phyloP scores from a whole-genome alignment of 2,888 invertebrate species.

The Trachelus iudaicus region DNA sequence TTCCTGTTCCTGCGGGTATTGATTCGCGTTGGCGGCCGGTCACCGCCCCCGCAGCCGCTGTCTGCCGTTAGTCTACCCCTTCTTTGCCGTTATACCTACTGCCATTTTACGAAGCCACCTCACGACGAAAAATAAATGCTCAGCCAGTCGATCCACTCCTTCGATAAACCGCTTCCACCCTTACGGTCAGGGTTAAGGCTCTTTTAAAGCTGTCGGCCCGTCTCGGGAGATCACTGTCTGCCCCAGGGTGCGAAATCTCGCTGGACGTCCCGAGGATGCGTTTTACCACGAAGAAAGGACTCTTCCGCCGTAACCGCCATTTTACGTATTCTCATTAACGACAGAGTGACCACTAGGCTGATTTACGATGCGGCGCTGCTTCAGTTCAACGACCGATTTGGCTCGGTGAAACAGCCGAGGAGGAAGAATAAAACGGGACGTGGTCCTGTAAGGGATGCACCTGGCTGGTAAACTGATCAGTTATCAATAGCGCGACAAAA shows the following conservation, averaged over 20 bases:
- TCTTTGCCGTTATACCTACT: conserved; percentile 33
- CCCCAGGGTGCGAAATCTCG: neutral
- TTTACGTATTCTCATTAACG: neutral
- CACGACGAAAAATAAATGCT: neutral
- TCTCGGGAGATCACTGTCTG: neutral
- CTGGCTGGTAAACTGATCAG: neutral
- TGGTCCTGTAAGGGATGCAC: neutral
- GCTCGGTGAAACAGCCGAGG: neutral
- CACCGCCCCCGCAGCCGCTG: conserved; percentile 64
- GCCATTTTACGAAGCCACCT: conserved; percentile 18
- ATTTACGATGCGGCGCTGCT: neutral
- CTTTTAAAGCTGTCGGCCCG: neutral
- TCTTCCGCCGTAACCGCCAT: too few relatives aligned
- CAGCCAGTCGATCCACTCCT: neutral
- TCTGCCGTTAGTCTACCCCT: conserved; percentile 63
- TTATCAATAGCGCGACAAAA: conserved; percentile 38
- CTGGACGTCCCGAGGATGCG: neutral
- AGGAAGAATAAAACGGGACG: neutral
- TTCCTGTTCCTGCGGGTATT: conserved; percentile 67
- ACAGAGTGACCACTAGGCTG: neutral
- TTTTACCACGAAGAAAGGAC: neutral
- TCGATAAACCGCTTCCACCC: neutral
- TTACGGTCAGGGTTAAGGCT: conserved; percentile 3
- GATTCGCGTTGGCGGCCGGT: conserved; percentile 66
- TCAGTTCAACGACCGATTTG: neutral